Evolutionary conservation across 2,888 invertebrate genomes (phyloP).

Genomic region (Villa cingulata): DNA sequence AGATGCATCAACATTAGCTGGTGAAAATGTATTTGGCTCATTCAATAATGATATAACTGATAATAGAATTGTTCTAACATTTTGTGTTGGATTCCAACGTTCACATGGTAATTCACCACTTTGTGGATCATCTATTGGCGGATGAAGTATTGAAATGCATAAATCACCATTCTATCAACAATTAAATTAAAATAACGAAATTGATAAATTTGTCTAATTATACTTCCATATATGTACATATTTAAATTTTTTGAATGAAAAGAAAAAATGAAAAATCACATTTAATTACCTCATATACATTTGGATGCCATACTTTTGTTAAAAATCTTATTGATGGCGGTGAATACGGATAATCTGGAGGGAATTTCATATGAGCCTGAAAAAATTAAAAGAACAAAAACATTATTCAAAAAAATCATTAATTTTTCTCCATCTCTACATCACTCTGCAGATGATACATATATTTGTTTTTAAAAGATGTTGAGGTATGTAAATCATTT

Average conservation of each 20-base stretch:
- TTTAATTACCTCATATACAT: slow-evolving; percentile 90
- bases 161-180: slow-evolving; percentile 83
- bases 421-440: too few species aligned
- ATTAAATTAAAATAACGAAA: background rate
- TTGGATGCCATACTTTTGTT: slow-evolving; percentile 99
- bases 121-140: slow-evolving; percentile 98
- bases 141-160: slow-evolving; percentile 98
- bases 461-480: too few species aligned
- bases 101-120: slow-evolving; percentile 98
- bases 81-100: slow-evolving; percentile 99
- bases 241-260: too few species aligned
- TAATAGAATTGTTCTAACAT: slow-evolving; percentile 92
- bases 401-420: too few species aligned
- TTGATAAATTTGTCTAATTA: background rate
- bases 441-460: too few species aligned
- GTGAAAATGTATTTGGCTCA: slow-evolving; percentile 98
- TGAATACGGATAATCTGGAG: slow-evolving; percentile 96
- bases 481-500: too few species aligned
- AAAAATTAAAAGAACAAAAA: slow-evolving; percentile 35
- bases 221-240: slow-evolving; percentile 4
- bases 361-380: slow-evolving; percentile 98
- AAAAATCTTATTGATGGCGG: slow-evolving; percentile 95
- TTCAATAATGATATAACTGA: slow-evolving; percentile 97
- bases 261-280: slow-evolving; percentile 11
- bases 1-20: slow-evolving; percentile 98